Percentiles rank a stretch among this genome's conserved stretches.
phyloP scores from a whole-genome alignment of 2,797 vertebrate genomes.

The Chaetophractus vellerosus region DNA sequence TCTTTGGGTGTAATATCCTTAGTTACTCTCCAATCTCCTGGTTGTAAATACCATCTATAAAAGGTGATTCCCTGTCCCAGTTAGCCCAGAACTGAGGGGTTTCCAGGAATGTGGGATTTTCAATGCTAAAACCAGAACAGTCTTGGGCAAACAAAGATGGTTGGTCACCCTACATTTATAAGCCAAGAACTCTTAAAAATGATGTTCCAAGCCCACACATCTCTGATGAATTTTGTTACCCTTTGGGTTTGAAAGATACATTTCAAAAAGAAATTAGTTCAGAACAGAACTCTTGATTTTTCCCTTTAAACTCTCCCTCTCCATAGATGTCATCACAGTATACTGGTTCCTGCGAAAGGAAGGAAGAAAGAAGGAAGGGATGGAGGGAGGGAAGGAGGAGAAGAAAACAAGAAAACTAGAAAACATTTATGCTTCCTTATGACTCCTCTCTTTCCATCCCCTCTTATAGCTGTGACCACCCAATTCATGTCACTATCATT shows the following conservation, averaged over 20 bases:
- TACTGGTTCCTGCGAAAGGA: neutral
- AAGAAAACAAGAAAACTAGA: neutral
- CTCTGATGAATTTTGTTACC: neutral
- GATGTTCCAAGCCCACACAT: neutral
- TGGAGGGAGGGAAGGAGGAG: too few relatives aligned
- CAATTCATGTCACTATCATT: neutral
- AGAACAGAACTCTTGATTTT: slow-evolving; percentile 11
- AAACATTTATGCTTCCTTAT: neutral
- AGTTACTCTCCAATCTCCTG: too few relatives aligned
- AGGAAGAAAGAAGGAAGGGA: neutral
- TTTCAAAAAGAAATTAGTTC: slow-evolving; percentile 23
- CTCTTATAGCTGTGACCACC: too few relatives aligned
- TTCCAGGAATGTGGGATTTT: too few relatives aligned
- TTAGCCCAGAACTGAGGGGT: too few relatives aligned
- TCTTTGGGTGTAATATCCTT: too few relatives aligned
- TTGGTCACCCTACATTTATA: neutral
- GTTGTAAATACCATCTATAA: too few relatives aligned
- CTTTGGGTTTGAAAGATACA: neutral
- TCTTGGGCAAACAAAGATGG: too few relatives aligned
- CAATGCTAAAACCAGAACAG: too few relatives aligned
- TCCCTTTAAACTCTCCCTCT: slow-evolving; percentile 7
- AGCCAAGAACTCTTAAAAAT: neutral
- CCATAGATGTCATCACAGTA: neutral
- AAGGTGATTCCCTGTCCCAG: too few relatives aligned
- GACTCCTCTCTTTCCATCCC: neutral